Evolutionary conservation across 2,888 invertebrate species (phyloP).

Genomic region (Patella caerulea): DNA sequence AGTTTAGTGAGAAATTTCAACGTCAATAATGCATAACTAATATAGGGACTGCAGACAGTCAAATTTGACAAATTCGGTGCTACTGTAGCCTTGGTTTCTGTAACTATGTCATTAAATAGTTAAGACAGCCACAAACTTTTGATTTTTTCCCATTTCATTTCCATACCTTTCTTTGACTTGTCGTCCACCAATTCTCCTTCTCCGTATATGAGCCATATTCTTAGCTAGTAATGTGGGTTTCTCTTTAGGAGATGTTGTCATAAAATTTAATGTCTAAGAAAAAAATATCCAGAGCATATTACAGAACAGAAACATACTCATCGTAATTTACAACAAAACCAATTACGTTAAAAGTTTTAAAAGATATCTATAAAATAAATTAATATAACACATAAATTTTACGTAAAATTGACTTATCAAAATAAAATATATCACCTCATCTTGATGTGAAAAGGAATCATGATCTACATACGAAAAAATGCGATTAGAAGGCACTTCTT

Average conservation of each 20-base stretch:
- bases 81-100: too few relatives aligned
- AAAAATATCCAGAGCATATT: neutral
- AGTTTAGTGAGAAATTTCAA: too few relatives aligned
- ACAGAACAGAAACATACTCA: neutral
- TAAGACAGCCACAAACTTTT: too few relatives aligned
- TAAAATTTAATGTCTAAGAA: slow-evolving; percentile 46
- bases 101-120: too few relatives aligned
- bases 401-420: too few relatives aligned
- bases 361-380: too few relatives aligned
- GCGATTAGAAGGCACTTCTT: slow-evolving; percentile 51
- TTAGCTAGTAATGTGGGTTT: slow-evolving; percentile 58
- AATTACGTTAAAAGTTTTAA: neutral
- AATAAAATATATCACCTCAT: slow-evolving; percentile 50
- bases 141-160: slow-evolving; percentile 30
- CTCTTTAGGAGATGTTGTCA: slow-evolving; percentile 64
- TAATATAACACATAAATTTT: too few relatives aligned
- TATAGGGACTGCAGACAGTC: too few relatives aligned
- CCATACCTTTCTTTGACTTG: slow-evolving; percentile 46
- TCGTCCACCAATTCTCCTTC: slow-evolving; percentile 53
- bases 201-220: slow-evolving; percentile 63
- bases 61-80: too few relatives aligned
- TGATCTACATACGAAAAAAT: slow-evolving; percentile 68
- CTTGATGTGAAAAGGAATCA: slow-evolving; percentile 62
- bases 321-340: neutral
- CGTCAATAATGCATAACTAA: too few relatives aligned